These are phyloP conservation scores for Lithophane semibrunnea DNA, from an alignment of 2,888 invertebrate genomes.

Conservation along the genomic window DNA sequence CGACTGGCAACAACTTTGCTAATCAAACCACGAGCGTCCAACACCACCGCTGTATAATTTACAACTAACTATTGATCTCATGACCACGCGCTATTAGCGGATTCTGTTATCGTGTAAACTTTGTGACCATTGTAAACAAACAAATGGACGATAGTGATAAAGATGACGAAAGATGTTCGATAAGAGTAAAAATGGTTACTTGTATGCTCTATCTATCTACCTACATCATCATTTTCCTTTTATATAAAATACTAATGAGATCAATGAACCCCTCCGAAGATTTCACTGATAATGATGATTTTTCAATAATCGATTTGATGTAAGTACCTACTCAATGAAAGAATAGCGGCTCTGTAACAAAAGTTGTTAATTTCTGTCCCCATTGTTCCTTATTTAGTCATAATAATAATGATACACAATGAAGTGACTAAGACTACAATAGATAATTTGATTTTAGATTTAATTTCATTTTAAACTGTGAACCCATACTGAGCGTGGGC, in stretches of 20 bases:
- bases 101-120: constrained; percentile 59
- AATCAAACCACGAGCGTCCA: constrained; percentile 66
- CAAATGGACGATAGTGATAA: constrained; percentile 58
- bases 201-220: constrained; percentile 4
- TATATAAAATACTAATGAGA: not conserved
- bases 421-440: constrained; percentile 53
- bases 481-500: constrained; percentile 66
- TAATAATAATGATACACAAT: constrained; percentile 42
- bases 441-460: constrained; percentile 49
- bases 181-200: constrained; percentile 34
- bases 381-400: constrained; percentile 35
- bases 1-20: constrained; percentile 43
- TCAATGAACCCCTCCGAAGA: not conserved
- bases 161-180: constrained; percentile 50
- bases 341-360: constrained; percentile 23
- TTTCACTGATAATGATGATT: not conserved
- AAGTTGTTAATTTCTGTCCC: constrained; percentile 29
- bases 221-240: not conserved
- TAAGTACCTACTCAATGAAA: not conserved
- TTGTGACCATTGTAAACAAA: constrained; percentile 67
- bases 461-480: constrained; percentile 66
- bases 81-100: constrained; percentile 53
- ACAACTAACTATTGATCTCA: constrained; percentile 69
- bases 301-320: constrained; percentile 13
- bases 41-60: constrained; percentile 62